Conservation (phyloP, 2,113 vertebrate genomes). For the Anolis carolinensis region DNA sequence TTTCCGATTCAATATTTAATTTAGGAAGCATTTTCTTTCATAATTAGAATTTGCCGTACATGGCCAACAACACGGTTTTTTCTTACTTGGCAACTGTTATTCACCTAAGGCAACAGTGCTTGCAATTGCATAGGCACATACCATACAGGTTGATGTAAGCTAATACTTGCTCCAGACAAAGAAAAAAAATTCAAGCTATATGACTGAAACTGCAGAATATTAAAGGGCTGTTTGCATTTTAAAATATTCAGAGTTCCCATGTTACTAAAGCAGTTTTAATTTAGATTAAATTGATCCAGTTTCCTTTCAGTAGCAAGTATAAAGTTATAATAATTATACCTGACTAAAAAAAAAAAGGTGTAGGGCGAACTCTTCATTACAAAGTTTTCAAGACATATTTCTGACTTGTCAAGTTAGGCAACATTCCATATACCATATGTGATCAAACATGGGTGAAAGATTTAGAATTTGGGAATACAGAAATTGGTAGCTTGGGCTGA, state of each 20-base stretch:
- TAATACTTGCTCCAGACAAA: conserved; percentile 22
- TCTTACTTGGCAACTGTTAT: conserved; percentile 8
- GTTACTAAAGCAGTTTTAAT: neutral
- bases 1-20: neutral
- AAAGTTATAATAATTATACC: conserved; percentile 57
- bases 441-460: conserved; percentile 63
- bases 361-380: conserved; percentile 67
- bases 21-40: neutral
- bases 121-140: conserved; percentile 27
- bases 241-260: neutral
- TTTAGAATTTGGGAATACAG: conserved; percentile 57
- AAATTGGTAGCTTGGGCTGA: conserved; percentile 32
- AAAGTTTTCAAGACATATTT: conserved; percentile 61
- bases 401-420: conserved; percentile 57
- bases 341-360: conserved; percentile 68
- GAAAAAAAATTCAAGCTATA: neutral
- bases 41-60: neutral
- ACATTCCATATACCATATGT: conserved; percentile 59
- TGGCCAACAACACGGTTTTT: conserved; percentile 35
- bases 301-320: conserved; percentile 39
- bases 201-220: neutral
- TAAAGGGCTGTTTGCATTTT: neutral
- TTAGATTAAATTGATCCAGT: conserved; percentile 47
- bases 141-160: conserved; percentile 3
- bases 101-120: neutral